Evolutionary conservation across 1,140 invertebrate species (phyloP).

Genomic region (Dufourea novaeangliae): DNA sequence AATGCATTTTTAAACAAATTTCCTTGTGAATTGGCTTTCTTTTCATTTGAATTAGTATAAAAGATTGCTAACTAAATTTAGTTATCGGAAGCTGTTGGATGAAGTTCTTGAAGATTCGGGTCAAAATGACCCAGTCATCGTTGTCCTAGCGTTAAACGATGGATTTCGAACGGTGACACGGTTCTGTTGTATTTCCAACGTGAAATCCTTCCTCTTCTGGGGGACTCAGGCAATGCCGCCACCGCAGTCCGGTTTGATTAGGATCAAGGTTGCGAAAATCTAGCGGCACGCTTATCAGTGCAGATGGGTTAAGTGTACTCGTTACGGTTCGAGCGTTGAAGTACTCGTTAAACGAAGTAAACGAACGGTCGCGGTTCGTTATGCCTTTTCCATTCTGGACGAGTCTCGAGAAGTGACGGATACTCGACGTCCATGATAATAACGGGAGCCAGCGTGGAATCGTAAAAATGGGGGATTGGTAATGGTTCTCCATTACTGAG

Average conservation of each 20-base stretch:
- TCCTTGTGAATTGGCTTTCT: too few relatives aligned
- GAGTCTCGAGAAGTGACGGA: neutral
- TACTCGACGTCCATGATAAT: neutral
- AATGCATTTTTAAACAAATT: too few relatives aligned
- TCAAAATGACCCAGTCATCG: too few relatives aligned
- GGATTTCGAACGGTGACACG: constrained; percentile 1
- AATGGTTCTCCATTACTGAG: too few relatives aligned
- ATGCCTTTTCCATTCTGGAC: constrained; percentile 10
- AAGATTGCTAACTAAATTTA: too few relatives aligned
- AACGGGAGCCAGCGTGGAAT: too few relatives aligned
- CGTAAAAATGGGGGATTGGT: too few relatives aligned
- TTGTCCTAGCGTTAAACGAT: too few relatives aligned
- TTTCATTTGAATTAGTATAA: too few relatives aligned
- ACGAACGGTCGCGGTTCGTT: constrained; percentile 20
- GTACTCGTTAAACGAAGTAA: constrained; percentile 36
- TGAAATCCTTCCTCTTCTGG: constrained; percentile 26
- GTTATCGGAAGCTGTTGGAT: too few relatives aligned
- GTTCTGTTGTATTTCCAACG: neutral
- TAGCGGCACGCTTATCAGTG: constrained; percentile 48
- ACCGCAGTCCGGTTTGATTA: constrained; percentile 49
- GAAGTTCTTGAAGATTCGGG: too few relatives aligned
- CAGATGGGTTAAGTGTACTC: constrained; percentile 52
- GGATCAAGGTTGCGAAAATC: constrained; percentile 50
- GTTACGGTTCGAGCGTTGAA: constrained; percentile 45
- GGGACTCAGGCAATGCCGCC: neutral